Conservation (phyloP, 2,113 vertebrate genomes). For the Leucopternis melanops region DNA sequence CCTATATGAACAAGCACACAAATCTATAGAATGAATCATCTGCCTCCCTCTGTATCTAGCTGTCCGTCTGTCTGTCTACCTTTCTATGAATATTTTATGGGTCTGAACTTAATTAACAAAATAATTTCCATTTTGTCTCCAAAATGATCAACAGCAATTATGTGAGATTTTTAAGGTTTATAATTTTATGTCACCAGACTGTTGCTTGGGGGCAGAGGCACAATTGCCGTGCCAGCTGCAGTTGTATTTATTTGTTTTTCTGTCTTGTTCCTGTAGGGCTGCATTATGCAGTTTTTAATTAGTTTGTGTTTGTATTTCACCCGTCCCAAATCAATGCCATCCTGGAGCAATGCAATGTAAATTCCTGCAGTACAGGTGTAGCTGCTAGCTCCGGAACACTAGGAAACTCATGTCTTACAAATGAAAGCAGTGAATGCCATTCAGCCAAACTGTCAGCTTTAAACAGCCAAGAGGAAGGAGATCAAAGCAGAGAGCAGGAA, state of each 20-base stretch:
- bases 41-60: background rate
- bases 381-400: conserved; percentile 74
- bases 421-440: conserved; percentile 76
- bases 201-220: conserved; percentile 70
- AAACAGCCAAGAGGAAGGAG: conserved; percentile 73
- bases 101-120: conserved; percentile 70
- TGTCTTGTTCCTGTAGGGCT: conserved; percentile 75
- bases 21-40: background rate
- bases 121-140: conserved; percentile 65
- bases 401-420: conserved; percentile 78
- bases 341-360: conserved; percentile 76
- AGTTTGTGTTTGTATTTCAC: conserved; percentile 77
- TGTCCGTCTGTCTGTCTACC: background rate
- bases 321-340: conserved; percentile 78
- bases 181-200: conserved; percentile 73
- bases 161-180: conserved; percentile 61
- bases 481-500: conserved; percentile 76
- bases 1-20: background rate
- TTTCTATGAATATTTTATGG: conserved; percentile 65
- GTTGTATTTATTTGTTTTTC: conserved; percentile 75
- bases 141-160: conserved; percentile 53
- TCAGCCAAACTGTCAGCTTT: conserved; percentile 78
- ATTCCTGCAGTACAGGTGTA: conserved; percentile 81
- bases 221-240: conserved; percentile 73
- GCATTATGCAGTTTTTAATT: conserved; percentile 81